Base-by-base conservation (phyloP, 2,888 invertebrate genomes). In the Phytoseiulus persimilis region DNA sequence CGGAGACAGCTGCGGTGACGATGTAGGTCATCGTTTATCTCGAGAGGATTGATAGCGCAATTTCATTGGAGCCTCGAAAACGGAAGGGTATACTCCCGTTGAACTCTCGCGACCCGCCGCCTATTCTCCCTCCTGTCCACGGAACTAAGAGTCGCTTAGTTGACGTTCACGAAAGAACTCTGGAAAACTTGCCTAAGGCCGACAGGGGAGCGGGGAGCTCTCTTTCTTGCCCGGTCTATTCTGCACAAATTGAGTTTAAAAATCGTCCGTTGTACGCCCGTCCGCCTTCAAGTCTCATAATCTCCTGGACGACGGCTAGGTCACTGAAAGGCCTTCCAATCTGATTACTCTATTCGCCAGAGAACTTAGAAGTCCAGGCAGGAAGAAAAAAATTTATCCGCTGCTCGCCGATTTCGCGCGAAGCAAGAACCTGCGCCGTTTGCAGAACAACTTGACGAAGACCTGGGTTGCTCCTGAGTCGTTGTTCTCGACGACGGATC, bases 161-260 rank as follows among this genome's bases (percentile, higher is more conserved):
- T 65, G 65, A 65, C 65, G 65, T 65, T 65, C 28, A 28, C 11
- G 18, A 23, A 65, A 18, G 65, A 65, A 65, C 14, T 65, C 18
- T 65, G 2, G 28, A 65, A 28, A 65, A 65, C 65, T 28, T 65
- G 65, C 65, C 65, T 65, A 28, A 65, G 65, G 28, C 65, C 65
- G 65, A 65, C 18, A 18, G 28, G 65, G 28, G 2, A 23, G 65
- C 65, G 28, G 65, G 9, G 23, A 65, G 65, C 65, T 65, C 28
- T 65, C 14, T 65, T 65, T 65, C 65, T 65, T 65, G 65, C 65
- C 65, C 18, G 65, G 65, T 65, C 65, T 65, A 65, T 65, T 65
- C 65, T 65, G 65, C 65, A 65, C 65, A 65, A 65, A 65, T 65
- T 65, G 65, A 65, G 65, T 65, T 65, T 65, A 65, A 65, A 65